A percentile compares a stretch with the other conserved stretches of the same genome.
phyloP scores from a whole-genome alignment of 1,140 invertebrate genomes.

The Pseudomyrmex flavicornis region DNA sequence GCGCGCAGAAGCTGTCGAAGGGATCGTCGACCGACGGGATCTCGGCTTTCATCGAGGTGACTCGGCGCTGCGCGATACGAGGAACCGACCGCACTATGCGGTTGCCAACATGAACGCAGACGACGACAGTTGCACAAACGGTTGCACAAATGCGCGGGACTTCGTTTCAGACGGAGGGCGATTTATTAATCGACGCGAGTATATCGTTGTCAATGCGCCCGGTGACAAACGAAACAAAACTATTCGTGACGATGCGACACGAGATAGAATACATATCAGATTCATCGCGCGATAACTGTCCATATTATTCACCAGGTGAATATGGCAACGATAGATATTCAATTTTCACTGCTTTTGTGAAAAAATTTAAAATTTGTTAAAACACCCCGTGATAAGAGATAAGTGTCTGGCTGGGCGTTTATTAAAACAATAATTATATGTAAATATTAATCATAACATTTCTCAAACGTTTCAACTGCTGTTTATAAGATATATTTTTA shows the following conservation, averaged over 20 bases:
- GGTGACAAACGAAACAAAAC: neutral
- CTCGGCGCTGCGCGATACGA: neutral
- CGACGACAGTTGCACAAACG: slow-evolving; percentile 5
- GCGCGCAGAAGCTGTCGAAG: slow-evolving; percentile 16
- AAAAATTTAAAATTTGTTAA: too few species aligned
- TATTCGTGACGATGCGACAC: neutral
- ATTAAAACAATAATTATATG: too few species aligned
- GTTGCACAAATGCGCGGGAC: neutral
- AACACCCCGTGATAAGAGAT: too few species aligned
- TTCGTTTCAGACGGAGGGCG: neutral
- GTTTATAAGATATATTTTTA: too few species aligned
- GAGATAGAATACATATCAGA: too few species aligned
- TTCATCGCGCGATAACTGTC: too few species aligned
- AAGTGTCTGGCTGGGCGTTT: too few species aligned
- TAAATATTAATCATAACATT: too few species aligned
- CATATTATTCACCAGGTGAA: too few species aligned
- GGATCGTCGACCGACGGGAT: slow-evolving; percentile 31
- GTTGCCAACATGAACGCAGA: neutral
- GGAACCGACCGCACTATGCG: neutral
- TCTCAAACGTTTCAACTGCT: too few species aligned
- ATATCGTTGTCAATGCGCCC: neutral
- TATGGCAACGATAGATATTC: too few species aligned
- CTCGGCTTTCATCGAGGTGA: slow-evolving; percentile 30
- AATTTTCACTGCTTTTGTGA: too few species aligned
- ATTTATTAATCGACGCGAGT: slow-evolving; percentile 49